Percentiles rank a stretch among this genome's conserved stretches.
These are phyloP conservation scores for Crypturellus tataupa DNA, from an alignment of 2,797 vertebrate species.

Conservation along the genomic window DNA sequence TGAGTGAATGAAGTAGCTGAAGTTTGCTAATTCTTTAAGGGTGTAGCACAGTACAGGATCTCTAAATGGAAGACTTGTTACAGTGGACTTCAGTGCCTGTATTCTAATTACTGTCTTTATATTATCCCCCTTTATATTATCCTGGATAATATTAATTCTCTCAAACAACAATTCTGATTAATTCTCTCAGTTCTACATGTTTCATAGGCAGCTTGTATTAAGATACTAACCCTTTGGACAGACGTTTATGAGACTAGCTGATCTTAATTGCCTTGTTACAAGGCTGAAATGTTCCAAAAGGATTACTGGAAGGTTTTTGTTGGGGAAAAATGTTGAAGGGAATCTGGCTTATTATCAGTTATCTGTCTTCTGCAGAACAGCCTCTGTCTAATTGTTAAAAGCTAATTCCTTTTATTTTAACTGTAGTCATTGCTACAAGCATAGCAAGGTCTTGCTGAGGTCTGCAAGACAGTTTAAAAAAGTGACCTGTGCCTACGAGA, in stretches of 20 bases:
- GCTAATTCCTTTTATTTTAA: background rate
- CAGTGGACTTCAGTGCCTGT: background rate
- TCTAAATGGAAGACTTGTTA: background rate
- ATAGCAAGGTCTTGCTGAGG: background rate
- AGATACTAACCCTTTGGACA: background rate
- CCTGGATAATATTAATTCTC: background rate
- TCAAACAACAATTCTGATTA: background rate
- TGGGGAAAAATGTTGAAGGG: background rate
- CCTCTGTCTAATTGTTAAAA: background rate
- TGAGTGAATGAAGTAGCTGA: too few species aligned
- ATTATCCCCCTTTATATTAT: background rate
- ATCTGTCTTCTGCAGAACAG: background rate
- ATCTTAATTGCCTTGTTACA: background rate
- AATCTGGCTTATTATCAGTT: background rate
- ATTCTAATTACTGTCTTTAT: background rate
- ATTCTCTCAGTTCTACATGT: background rate
- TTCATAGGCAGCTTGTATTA: background rate
- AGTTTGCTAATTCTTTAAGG: background rate
- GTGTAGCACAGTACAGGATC: accelerated
- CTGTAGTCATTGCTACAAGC: too few species aligned
- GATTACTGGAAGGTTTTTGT: background rate
- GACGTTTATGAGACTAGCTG: background rate
- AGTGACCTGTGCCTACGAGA: accelerated
- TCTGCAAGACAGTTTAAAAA: background rate
- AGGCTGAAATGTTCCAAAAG: background rate